Evolutionary conservation across 2,888 invertebrate genomes (phyloP).

Genomic region (Papilio elwesi): DNA sequence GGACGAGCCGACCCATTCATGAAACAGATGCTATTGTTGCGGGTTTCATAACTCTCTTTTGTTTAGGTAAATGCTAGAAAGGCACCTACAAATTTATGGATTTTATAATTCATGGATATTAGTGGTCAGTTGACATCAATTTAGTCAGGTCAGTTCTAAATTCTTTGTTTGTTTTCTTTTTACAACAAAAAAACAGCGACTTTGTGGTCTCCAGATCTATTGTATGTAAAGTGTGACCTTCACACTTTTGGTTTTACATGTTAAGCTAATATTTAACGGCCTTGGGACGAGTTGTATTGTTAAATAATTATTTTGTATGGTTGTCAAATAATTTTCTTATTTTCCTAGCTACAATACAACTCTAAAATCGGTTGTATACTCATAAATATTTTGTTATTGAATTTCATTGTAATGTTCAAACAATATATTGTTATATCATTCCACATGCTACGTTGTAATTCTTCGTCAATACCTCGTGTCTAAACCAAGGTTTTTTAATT

Average conservation of each 20-base stretch:
- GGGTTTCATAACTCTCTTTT: too few species aligned
- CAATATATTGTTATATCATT: slow-evolving; percentile 8
- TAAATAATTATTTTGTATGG: neutral
- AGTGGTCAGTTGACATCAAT: too few species aligned
- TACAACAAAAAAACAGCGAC: too few species aligned
- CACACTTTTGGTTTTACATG: neutral
- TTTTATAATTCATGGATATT: too few species aligned
- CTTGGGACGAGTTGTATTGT: neutral
- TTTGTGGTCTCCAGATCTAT: too few species aligned
- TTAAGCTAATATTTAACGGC: neutral
- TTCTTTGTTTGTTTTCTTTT: too few species aligned
- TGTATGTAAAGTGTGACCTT: too few species aligned
- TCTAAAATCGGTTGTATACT: neutral
- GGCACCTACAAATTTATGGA: too few species aligned
- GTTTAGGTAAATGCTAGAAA: too few species aligned
- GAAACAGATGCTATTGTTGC: too few species aligned
- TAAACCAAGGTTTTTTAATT: neutral
- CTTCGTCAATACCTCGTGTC: neutral
- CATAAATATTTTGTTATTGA: neutral
- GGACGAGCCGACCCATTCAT: too few species aligned
- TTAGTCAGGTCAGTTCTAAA: too few species aligned
- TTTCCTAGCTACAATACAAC: neutral
- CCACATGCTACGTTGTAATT: neutral
- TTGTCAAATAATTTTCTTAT: neutral
- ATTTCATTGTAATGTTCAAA: neutral